Percentiles rank a stretch among this genome's conserved stretches.
Conservation (phyloP, 92 coral and sea anemone genomes). For the Diadumene lineata region DNA sequence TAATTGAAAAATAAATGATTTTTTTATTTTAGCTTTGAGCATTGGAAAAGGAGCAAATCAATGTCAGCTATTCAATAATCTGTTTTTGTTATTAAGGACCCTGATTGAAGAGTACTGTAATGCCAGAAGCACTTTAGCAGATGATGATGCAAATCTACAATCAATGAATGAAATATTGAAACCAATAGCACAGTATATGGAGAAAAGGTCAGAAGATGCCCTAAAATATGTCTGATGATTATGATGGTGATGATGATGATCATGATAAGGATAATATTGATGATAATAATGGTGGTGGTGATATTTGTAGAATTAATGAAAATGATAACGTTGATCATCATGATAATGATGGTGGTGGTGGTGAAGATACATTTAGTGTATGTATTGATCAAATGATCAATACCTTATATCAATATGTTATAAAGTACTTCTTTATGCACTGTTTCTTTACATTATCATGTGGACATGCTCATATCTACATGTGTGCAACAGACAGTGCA, state of each 20-base stretch:
- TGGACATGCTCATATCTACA: not conserved
- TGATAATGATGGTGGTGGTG: too few relatives aligned
- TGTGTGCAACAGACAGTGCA: conserved; percentile 8
- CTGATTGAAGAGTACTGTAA: conserved; percentile 63
- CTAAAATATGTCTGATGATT: too few relatives aligned
- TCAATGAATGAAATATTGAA: conserved; percentile 52
- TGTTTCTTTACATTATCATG: conserved; percentile 1
- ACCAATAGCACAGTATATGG: conserved; percentile 56
- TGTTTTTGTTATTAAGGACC: conserved; percentile 32
- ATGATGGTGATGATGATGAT: not conserved
- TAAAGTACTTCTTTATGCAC: conserved; percentile 18
- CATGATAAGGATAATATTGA: not conserved
- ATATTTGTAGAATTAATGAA: too few relatives aligned
- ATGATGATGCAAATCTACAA: conserved; percentile 21
- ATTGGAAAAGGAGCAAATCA: too few relatives aligned
- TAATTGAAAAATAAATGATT: too few relatives aligned
- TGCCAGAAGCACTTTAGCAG: conserved; percentile 35
- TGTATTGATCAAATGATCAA: too few relatives aligned
- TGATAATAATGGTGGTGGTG: too few relatives aligned
- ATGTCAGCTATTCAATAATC: not conserved
- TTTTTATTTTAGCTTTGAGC: too few relatives aligned
- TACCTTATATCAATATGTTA: not conserved
- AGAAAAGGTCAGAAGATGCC: conserved; percentile 50
- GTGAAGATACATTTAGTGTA: too few relatives aligned
- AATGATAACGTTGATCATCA: too few relatives aligned